Base-by-base conservation (phyloP, 2,113 vertebrate genomes). In the Salvelinus sp. region DNA sequence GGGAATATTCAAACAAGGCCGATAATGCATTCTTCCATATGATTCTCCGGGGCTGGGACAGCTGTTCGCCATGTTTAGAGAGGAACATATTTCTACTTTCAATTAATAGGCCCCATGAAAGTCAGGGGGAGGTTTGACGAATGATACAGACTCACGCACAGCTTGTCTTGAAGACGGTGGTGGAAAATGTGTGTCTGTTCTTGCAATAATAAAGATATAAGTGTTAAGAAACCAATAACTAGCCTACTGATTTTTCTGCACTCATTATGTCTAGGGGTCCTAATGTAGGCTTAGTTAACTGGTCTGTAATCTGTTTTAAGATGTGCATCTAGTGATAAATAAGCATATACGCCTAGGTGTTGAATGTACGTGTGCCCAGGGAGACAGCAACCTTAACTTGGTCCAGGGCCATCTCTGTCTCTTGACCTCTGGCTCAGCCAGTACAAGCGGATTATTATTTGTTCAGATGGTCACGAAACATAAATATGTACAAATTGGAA, bases 1-100 rank as follows among this genome's bases (percentile, higher is more conserved):
- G 87, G 84, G 86, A 89, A 90, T 91, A 90, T 92, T 91, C 88
- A 91, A 88, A 90, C 87, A 89, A 91, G 91, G 88, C 83, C 84
- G 58, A 86, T 91, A 90, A 91, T 91, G 88, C 86, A 89, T 89
- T 91, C 84, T 88, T 91, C 90, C 79, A 84, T 91, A 91, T 91
- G 89, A 91, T 91, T 90, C 88, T 92, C 87, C 86, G 89, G 86
- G 86, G 91, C 88, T 81, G 76, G 82, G 86, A 89, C 91, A 91
- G 90, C 91, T 93, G 88, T 87, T 91, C 88, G 74, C 83, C 86
- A 76, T 81, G 83, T 89, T 90, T 82, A 81, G 89, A 88, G 76
- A 84, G 78, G 88, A 86, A 88, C 88, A 90, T 85, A 88, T 88
- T 89, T 89, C 86, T 84, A 83, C 66, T 85, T 85, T 88, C 85